These are phyloP conservation scores for Oryzias celebensis DNA, from an alignment of 2,113 vertebrate genomes.

Conservation along the genomic window DNA sequence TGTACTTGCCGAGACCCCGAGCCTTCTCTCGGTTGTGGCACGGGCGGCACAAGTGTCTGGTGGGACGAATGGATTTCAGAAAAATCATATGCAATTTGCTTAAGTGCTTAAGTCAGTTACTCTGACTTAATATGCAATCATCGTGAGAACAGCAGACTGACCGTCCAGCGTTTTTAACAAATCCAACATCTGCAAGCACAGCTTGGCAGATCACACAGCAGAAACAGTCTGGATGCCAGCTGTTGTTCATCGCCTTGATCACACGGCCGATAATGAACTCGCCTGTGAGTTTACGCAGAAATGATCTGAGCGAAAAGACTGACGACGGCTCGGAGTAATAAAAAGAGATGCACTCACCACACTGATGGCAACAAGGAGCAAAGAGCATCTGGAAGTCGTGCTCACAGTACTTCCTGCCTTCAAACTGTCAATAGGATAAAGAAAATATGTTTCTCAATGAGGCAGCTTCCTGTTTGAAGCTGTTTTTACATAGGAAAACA, in stretches of 20 bases:
- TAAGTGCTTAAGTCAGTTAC: too few relatives aligned
- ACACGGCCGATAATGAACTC: slow-evolving; percentile 98
- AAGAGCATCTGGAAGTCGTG: slow-evolving; percentile 99
- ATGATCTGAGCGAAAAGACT: neutral
- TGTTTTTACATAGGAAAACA: too few relatives aligned
- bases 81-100: neutral
- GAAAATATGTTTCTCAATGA: neutral
- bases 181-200: slow-evolving; percentile 93
- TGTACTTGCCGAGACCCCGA: slow-evolving; percentile 92
- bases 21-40: slow-evolving; percentile 97
- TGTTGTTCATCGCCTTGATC: slow-evolving; percentile 99
- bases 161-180: slow-evolving; percentile 98
- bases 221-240: slow-evolving; percentile 98
- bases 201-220: slow-evolving; percentile 92
- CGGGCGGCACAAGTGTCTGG: slow-evolving; percentile 93
- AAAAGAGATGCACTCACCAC: slow-evolving; percentile 83
- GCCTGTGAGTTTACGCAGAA: slow-evolving; percentile 68
- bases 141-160: slow-evolving; percentile 47
- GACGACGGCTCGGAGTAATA: neutral
- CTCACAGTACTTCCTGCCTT: slow-evolving; percentile 97
- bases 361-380: slow-evolving; percentile 96
- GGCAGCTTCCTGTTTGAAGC: too few relatives aligned
- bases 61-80: slow-evolving; percentile 11
- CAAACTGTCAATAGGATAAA: slow-evolving; percentile 82
- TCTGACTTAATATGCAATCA: too few relatives aligned